Base-by-base conservation (phyloP, 53 echinoderm and acorn worm genomes). In the Apostichopus leukothele region DNA sequence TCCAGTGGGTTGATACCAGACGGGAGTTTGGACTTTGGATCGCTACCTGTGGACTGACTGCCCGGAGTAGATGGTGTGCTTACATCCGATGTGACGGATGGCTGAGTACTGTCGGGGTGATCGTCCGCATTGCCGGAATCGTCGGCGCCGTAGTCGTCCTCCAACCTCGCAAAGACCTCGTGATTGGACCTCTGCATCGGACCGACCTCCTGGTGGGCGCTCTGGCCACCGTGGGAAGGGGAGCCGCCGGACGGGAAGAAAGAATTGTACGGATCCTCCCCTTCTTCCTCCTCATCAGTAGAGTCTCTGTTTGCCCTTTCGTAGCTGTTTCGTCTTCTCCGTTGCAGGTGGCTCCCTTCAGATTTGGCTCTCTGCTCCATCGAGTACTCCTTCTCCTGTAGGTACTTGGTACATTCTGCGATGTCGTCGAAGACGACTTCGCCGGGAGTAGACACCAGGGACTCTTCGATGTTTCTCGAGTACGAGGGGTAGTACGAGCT, bases 351-450 rank as follows among this genome's bases (percentile, higher is more conserved):
- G 10, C 88, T 88, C 7, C 75, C 78, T 50, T 57, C 74, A 18
- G 90, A 67, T 14, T 77, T 76, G 3, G 78, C 76, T 52, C 67
- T 83, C 23, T 90, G 75, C 18, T 84, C 90, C 75, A 74, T 5
- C 10, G 74, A 74, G 79, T 92, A 86, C 61, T 90, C 92, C 87
- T 93, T 93, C 53, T 97, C 94, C 9, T 91, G 81, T 51, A 97
- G 67, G 53, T 97, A 97, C 10, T 92, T 95, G 75, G 93, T 93
- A 75, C 97, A 97, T 84, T 97, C 97, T 79, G 95, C 97, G 60
- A 94, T 93, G 75, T 97, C 97, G 75, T 97, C 97, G 89, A 97
- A 97, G 9, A 97, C 93, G 18, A 97, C 93, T 76, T 97, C 97
- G 19, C 97, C 97, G 9, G 91, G 91, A 76, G 93, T 88, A 52